Conservation (phyloP, 2,797 vertebrate species). For the Microchirus variegatus region DNA sequence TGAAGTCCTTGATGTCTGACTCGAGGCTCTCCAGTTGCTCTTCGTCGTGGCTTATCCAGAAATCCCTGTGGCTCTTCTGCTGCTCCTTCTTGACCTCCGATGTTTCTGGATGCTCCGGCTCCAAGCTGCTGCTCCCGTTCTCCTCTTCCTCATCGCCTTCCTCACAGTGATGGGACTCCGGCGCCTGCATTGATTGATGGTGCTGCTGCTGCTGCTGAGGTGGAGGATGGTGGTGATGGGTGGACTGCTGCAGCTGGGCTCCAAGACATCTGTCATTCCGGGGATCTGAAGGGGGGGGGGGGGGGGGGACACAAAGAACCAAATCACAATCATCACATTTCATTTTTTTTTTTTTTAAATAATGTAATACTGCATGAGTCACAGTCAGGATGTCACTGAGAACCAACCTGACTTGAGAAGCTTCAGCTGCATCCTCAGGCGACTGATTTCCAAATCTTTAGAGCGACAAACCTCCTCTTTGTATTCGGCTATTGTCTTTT, state of each 20-base stretch:
- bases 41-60: conserved; percentile 62
- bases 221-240: conserved; percentile 34
- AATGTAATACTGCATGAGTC: neutral
- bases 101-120: conserved; percentile 52
- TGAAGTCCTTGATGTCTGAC: conserved; percentile 70
- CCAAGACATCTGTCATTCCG: conserved; percentile 41
- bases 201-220: conserved; percentile 37
- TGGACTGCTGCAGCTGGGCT: conserved; percentile 54
- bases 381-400: neutral
- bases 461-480: conserved; percentile 70
- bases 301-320: neutral
- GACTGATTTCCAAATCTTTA: conserved; percentile 74
- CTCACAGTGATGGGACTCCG: conserved; percentile 45
- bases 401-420: conserved; percentile 69
- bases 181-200: conserved; percentile 45
- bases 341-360: too few relatives aligned
- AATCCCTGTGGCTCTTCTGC: conserved; percentile 53
- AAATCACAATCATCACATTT: neutral
- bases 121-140: conserved; percentile 45
- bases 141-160: conserved; percentile 35
- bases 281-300: conserved; percentile 29
- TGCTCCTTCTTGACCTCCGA: conserved; percentile 66
- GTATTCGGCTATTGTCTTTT: conserved; percentile 72
- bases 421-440: conserved; percentile 71
- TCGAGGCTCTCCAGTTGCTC: conserved; percentile 62